Evolutionary conservation across 2,888 invertebrate species (phyloP).

Genomic region (Sinhomidia bicolor): DNA sequence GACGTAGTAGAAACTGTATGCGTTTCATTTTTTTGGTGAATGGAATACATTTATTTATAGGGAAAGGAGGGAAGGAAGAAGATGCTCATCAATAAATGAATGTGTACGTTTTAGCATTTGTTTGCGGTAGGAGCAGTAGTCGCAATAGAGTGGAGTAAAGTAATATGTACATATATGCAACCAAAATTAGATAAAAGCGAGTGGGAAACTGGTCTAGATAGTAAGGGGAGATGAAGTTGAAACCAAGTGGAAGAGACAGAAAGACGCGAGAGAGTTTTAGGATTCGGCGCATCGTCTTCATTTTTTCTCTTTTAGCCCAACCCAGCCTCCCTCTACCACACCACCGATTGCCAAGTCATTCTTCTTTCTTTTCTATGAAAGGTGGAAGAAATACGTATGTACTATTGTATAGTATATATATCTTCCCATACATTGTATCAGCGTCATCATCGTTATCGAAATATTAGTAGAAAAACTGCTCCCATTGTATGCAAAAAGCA

Average conservation of each 20-base stretch:
- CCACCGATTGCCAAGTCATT: constrained; percentile 68
- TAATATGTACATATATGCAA: constrained; percentile 14
- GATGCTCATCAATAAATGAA: constrained; percentile 70
- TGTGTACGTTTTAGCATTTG: background rate
- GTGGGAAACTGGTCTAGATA: constrained; percentile 50
- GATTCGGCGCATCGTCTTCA: constrained; percentile 69
- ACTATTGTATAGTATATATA: too few species aligned
- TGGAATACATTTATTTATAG: constrained; percentile 37
- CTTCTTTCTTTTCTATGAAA: constrained; percentile 25
- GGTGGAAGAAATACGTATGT: constrained; percentile 22
- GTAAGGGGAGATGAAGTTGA: constrained; percentile 54
- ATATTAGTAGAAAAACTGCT: background rate
- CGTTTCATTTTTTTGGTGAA: constrained; percentile 41
- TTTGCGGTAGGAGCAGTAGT: background rate
- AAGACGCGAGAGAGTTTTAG: constrained; percentile 18
- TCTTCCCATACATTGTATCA: too few species aligned
- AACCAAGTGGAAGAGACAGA: constrained; percentile 49
- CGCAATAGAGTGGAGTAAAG: background rate
- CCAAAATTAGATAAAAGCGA: constrained; percentile 67
- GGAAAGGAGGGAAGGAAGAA: constrained; percentile 60
- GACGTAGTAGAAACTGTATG: too few species aligned
- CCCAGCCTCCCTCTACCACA: constrained; percentile 51
- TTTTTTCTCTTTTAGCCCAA: constrained; percentile 60
- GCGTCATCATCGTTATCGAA: background rate
- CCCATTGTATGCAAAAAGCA: background rate